A percentile compares a stretch with the other conserved stretches of the same genome.
Conservation (phyloP, 2,113 vertebrate species). For the Heptranchias perlo region DNA sequence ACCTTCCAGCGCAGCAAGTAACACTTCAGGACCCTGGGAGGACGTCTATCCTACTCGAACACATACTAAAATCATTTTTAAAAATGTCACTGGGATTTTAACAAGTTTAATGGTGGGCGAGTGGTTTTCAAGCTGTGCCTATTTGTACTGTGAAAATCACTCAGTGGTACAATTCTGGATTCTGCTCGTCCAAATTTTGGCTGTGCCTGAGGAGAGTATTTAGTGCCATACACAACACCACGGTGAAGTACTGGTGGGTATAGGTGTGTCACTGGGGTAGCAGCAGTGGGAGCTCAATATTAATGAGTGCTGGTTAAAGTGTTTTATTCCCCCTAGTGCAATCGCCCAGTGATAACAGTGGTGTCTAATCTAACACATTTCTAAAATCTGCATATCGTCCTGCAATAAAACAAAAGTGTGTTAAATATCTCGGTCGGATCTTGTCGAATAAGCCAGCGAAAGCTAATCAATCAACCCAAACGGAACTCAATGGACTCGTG, state of each 20-base stretch:
- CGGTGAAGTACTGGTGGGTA: background rate
- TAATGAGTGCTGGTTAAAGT: background rate
- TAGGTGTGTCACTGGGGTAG: background rate
- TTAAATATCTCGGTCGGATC: background rate
- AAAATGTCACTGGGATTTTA: background rate
- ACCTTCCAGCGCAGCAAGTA: background rate
- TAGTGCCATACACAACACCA: background rate
- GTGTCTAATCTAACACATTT: background rate
- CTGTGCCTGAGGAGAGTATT: background rate
- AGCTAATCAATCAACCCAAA: background rate
- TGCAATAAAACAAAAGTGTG: background rate
- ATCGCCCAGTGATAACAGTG: background rate
- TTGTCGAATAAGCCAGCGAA: background rate
- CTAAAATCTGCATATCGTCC: background rate
- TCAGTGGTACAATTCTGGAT: background rate
- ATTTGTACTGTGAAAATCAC: background rate
- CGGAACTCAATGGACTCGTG: background rate
- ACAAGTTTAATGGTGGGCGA: background rate
- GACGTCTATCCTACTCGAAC: background rate
- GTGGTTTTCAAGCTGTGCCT: background rate
- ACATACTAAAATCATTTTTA: background rate
- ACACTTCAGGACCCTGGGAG: background rate
- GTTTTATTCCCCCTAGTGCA: background rate
- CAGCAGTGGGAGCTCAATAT: background rate
- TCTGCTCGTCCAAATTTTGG: background rate